A percentile compares a stretch with the other conserved stretches of the same genome.
Evolutionary conservation across 30 jellyfish, hydroid and myxozoan genomes (phyloP).

Genomic region (Chironex yamaguchii): DNA sequence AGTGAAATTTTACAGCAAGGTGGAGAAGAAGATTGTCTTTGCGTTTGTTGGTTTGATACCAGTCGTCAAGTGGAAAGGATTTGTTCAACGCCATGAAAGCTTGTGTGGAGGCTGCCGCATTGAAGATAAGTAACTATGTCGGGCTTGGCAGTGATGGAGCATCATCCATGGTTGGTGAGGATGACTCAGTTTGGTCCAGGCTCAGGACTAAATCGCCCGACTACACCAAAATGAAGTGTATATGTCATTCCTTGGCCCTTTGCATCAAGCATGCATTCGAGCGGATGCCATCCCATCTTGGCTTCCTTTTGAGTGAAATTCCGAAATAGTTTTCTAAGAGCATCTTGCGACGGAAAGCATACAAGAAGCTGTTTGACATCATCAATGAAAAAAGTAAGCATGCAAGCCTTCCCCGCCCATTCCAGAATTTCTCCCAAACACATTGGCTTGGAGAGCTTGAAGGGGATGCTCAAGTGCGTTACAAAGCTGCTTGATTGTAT

Average conservation of each 20-base stretch:
- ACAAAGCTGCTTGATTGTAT: too few relatives aligned
- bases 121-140: slow-evolving; percentile 35
- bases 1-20: neutral
- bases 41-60: slow-evolving; percentile 62
- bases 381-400: slow-evolving; percentile 50
- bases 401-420: slow-evolving; percentile 60
- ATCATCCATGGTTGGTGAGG: slow-evolving; percentile 62
- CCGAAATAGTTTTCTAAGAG: slow-evolving; percentile 79
- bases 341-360: slow-evolving; percentile 60
- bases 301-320: slow-evolving; percentile 35
- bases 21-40: slow-evolving; percentile 7
- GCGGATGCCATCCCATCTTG: slow-evolving; percentile 75
- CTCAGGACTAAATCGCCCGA: slow-evolving; percentile 55
- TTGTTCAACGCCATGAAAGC: slow-evolving; percentile 24
- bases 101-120: slow-evolving; percentile 29
- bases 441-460: slow-evolving; percentile 80
- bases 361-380: slow-evolving; percentile 44
- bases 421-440: slow-evolving; percentile 63
- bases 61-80: slow-evolving; percentile 63
- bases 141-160: slow-evolving; percentile 65
- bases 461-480: too few relatives aligned
- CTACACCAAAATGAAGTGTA: slow-evolving; percentile 57
- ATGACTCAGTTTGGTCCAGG: slow-evolving; percentile 56
- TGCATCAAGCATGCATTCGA: slow-evolving; percentile 75
- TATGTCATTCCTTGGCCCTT: slow-evolving; percentile 76